Evolutionary conservation across 2,113 vertebrate species (phyloP), one percentile per base, ranked within the genome.

Genomic region (Cyanoliseus patagonus): DNA sequence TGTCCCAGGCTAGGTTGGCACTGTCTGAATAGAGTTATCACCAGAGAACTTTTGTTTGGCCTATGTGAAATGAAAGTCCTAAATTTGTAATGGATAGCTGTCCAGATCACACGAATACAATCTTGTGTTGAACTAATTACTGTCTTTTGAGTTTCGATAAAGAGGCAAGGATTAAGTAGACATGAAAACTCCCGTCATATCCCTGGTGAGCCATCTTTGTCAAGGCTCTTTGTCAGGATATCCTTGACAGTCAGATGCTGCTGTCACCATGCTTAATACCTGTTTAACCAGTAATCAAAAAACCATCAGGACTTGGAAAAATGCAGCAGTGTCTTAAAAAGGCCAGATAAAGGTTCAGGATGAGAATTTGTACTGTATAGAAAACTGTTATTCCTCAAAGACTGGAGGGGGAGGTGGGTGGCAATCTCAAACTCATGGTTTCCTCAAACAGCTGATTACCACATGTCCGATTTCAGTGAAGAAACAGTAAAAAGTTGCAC

Each of bases 21-120:
- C 51, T 79, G 19, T 86, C 66, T 95, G 28, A 91, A 81, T 77
- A 51, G 59, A 92, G 53, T 81, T 95, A 86, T 33, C 69, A 81
- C 61, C 55, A 69, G 57, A 69, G 46, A 86, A 46, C 41, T 83
- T 87, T 91, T 49, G 6, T 96, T 93, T 96, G 84, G 49, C 82
- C 59, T 59, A 8, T 55, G 28, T 85, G 90, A 74, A 91, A 77
- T 68, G 17, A 39, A 87, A 76, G 41, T 35, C 59, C 67, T 81
- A 83, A 92, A 88, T 94, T 82, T 47, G 66, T 62, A 78, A 39
- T 28, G 47, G 52, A 92, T 39, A 77, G 41, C n/a, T 90, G 74
- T 83, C 31, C 17, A 77, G 37, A 86, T 67, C 1, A 10, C n/a
- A 77, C 63, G 83, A 80, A 74, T 74, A 33, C 22, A 33, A 70